These are phyloP conservation scores for Hippolais icterina DNA, from an alignment of 2,113 vertebrate genomes.

Conservation along the genomic window DNA sequence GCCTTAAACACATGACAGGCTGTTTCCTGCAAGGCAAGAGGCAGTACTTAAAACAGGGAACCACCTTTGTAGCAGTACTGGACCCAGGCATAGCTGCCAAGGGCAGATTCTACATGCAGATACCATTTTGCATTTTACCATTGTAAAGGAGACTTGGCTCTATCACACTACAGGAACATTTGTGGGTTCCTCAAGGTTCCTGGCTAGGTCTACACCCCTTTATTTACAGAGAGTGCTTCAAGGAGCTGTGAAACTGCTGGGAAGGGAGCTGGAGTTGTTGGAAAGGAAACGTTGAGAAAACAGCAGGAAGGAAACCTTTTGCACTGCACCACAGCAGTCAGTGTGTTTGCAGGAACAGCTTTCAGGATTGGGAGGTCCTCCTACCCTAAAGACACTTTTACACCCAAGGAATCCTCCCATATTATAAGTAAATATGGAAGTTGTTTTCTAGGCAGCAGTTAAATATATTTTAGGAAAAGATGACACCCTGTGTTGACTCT, in stretches of 20 bases:
- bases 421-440: not conserved
- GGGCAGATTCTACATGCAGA: not conserved
- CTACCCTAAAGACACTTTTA: not conserved
- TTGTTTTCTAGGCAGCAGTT: not conserved
- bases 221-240: not conserved
- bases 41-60: not conserved
- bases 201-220: not conserved
- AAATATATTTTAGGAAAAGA: not conserved
- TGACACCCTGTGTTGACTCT: not conserved
- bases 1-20: not conserved
- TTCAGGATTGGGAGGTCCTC: not conserved
- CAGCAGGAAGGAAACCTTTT: not conserved
- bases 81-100: not conserved
- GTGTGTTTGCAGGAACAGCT: not conserved
- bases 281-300: not conserved
- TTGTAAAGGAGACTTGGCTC: not conserved
- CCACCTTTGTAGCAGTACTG: not conserved
- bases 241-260: not conserved
- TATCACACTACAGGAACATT: not conserved
- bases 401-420: not conserved
- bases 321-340: not conserved
- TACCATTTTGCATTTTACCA: not conserved
- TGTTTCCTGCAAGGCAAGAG: not conserved
- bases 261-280: not conserved
- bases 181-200: not conserved